A percentile compares a stretch with the other conserved stretches of the same genome.
These are phyloP conservation scores for Vanessa cardui DNA, from an alignment of 2,888 invertebrate genomes.

Conservation along the genomic window DNA sequence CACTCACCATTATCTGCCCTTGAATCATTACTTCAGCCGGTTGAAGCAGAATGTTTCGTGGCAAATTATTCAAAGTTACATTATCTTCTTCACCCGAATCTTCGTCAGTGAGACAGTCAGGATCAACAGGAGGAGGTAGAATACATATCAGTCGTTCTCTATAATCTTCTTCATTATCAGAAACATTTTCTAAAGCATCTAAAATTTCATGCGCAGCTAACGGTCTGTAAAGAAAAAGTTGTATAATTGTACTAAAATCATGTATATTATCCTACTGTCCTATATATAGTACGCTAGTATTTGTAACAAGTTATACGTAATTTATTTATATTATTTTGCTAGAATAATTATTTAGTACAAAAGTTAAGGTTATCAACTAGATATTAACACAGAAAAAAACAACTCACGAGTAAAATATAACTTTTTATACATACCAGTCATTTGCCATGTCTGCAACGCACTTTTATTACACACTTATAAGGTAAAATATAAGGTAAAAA, in stretches of 20 bases:
- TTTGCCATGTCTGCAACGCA: slow-evolving; percentile 42
- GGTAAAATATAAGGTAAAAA: slow-evolving; percentile 39
- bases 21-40: slow-evolving; percentile 41
- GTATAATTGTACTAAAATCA: slow-evolving; percentile 40
- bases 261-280: slow-evolving; percentile 44
- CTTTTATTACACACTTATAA: slow-evolving; percentile 43
- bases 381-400: slow-evolving; percentile 42
- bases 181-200: slow-evolving; percentile 42
- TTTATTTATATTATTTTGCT: slow-evolving; percentile 42
- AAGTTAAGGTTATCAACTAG: slow-evolving; percentile 41
- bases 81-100: slow-evolving; percentile 43
- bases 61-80: slow-evolving; percentile 43
- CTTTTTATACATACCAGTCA: slow-evolving; percentile 39
- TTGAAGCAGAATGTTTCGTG: slow-evolving; percentile 43
- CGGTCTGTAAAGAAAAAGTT: slow-evolving; percentile 39
- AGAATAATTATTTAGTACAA: slow-evolving; percentile 42
- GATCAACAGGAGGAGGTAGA: slow-evolving; percentile 40
- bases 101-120: slow-evolving; percentile 42
- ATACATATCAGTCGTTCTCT: slow-evolving; percentile 1
- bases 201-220: slow-evolving; percentile 28
- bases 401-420: slow-evolving; percentile 36
- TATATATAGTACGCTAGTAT: slow-evolving; percentile 24
- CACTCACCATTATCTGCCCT: slow-evolving; percentile 39
- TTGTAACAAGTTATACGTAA: slow-evolving; percentile 41
- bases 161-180: slow-evolving; percentile 29